Evolutionary conservation across 2,113 vertebrate species (phyloP).

Genomic region (Platycercus adscitus): DNA sequence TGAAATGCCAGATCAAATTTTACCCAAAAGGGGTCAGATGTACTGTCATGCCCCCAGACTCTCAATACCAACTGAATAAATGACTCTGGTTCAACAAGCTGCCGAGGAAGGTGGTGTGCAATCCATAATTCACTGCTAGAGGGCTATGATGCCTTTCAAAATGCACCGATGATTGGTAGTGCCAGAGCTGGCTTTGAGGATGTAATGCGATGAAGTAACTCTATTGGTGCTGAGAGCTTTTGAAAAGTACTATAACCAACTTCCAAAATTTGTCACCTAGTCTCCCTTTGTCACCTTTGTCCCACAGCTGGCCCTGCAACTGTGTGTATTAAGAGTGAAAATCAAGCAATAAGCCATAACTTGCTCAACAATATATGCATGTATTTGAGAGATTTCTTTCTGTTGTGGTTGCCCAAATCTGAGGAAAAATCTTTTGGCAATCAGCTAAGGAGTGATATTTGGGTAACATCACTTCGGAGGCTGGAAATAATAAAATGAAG

Average conservation of each 20-base stretch:
- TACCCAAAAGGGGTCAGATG: slow-evolving; percentile 82
- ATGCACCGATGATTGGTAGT: background rate
- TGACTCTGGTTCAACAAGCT: slow-evolving; percentile 66
- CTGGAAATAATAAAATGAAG: background rate
- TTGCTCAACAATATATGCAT: background rate
- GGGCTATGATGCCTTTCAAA: slow-evolving; percentile 44
- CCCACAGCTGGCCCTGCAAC: background rate
- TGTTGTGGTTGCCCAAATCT: background rate
- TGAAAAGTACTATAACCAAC: slow-evolving; percentile 45
- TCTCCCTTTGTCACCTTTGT: slow-evolving; percentile 53
- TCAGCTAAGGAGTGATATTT: background rate
- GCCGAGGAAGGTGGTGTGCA: slow-evolving; percentile 26
- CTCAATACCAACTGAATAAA: slow-evolving; percentile 78
- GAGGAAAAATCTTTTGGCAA: background rate
- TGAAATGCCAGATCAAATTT: slow-evolving; percentile 88
- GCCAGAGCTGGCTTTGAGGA: background rate
- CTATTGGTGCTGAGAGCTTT: slow-evolving; percentile 15
- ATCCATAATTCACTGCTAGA: slow-evolving; percentile 54
- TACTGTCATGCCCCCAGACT: slow-evolving; percentile 76
- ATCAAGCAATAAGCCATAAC: slow-evolving; percentile 34
- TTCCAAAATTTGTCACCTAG: slow-evolving; percentile 43
- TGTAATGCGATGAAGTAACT: background rate
- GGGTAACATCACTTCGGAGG: background rate
- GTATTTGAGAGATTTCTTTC: slow-evolving; percentile 29
- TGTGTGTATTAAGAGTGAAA: background rate